These are phyloP conservation scores for Thaleichthys pacificus DNA, from an alignment of 2,797 vertebrate species.

Conservation along the genomic window DNA sequence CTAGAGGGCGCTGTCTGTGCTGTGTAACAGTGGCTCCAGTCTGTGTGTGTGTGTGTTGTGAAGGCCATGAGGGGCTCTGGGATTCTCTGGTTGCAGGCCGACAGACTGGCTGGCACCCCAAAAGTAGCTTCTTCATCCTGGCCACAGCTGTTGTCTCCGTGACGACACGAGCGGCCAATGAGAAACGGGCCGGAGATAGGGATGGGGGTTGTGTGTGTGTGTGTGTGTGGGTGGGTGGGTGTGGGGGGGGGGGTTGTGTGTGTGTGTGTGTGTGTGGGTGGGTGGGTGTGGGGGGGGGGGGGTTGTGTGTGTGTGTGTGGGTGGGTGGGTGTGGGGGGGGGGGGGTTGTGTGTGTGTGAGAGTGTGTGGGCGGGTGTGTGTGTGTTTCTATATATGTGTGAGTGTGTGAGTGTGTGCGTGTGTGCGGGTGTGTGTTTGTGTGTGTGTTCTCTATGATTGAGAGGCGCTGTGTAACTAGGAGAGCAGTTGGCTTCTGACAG, in stretches of 20 bases:
- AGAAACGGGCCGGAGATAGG: slow-evolving; percentile 44
- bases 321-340: slow-evolving; percentile 14
- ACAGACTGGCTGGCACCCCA: slow-evolving; percentile 91
- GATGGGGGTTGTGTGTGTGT: slow-evolving; percentile 1
- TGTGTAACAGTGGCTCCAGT: slow-evolving; percentile 12
- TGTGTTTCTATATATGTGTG: slow-evolving; percentile 29
- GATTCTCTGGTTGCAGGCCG: slow-evolving; percentile 83
- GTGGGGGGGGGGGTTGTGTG: slow-evolving; percentile 29
- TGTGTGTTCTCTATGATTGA: slow-evolving; percentile 34
- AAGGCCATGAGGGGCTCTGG: slow-evolving; percentile 66
- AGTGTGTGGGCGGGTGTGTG: slow-evolving; percentile 37
- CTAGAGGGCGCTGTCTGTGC: slow-evolving; percentile 66
- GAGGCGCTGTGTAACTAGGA: slow-evolving; percentile 50
- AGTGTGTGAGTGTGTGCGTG: slow-evolving; percentile 9
- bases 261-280: slow-evolving; percentile 32
- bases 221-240: slow-evolving; percentile 7
- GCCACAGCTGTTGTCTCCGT: slow-evolving; percentile 86
- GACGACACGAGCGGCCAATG: slow-evolving; percentile 75
- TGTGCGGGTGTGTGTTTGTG: slow-evolving; percentile 13
- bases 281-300: slow-evolving; percentile 27
- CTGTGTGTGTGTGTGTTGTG: slow-evolving; percentile 54
- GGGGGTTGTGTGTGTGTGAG: slow-evolving; percentile 34
- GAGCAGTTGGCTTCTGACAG: slow-evolving; percentile 76
- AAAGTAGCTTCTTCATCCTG: slow-evolving; percentile 82
- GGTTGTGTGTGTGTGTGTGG: neutral